These are phyloP conservation scores for Lipophrys pholis DNA, from an alignment of 2,113 vertebrate genomes.

Conservation along the genomic window DNA sequence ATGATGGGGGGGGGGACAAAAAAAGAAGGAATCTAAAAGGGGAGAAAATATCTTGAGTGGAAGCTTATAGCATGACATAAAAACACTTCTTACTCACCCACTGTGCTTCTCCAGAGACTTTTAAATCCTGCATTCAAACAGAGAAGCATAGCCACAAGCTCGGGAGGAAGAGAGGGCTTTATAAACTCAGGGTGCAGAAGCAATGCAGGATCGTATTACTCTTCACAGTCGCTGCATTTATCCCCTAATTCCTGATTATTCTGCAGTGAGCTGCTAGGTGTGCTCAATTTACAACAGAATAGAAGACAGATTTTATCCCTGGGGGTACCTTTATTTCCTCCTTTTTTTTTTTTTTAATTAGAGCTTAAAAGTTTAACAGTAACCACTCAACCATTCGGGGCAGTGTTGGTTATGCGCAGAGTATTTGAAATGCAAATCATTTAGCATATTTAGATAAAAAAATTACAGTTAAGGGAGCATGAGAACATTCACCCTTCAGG, in stretches of 20 bases:
- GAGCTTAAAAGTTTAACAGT: constrained; percentile 77
- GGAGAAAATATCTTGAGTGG: constrained; percentile 61
- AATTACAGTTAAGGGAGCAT: constrained; percentile 27
- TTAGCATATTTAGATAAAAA: constrained; percentile 59
- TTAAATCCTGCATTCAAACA: constrained; percentile 73
- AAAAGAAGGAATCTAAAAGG: constrained; percentile 40
- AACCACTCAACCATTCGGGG: constrained; percentile 64
- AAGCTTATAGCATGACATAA: constrained; percentile 69
- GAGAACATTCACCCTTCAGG: constrained; percentile 32
- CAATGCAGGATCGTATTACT: constrained; percentile 65
- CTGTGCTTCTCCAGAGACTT: constrained; percentile 63
- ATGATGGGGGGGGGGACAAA: constrained; percentile 7
- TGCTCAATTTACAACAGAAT: constrained; percentile 79
- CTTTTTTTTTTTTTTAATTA: constrained; percentile 76
- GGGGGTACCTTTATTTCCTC: constrained; percentile 49
- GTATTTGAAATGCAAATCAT: constrained; percentile 76
- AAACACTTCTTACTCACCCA: constrained; percentile 63
- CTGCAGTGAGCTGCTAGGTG: constrained; percentile 78
- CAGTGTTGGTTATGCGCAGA: constrained; percentile 72
- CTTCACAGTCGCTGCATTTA: constrained; percentile 78
- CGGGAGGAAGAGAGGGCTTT: constrained; percentile 41
- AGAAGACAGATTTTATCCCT: constrained; percentile 76
- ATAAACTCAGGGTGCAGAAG: constrained; percentile 64
- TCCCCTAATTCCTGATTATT: constrained; percentile 82
- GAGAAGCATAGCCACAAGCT: constrained; percentile 52